Evolutionary conservation across 2,797 vertebrate genomes (phyloP), one percentile per base, ranked within the genome.

Genomic region (Enteromius thamalakanensis): DNA sequence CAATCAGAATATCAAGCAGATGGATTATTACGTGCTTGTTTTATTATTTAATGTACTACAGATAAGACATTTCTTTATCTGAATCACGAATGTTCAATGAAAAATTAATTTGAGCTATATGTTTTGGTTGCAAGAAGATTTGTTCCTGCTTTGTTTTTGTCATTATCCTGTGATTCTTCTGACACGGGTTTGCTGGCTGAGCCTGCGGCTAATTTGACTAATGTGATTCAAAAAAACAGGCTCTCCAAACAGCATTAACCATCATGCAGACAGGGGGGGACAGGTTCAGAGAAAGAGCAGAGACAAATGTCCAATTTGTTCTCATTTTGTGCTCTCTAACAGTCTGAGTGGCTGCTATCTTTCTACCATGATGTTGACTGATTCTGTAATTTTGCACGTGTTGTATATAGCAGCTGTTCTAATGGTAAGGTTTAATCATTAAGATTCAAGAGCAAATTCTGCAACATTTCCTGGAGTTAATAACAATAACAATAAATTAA

Each of bases 141-240:
- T 51, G 26, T 26, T 74, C 58, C 23, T 55, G 71, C 49, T 82
- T 21, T 37, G 14, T 60, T 83, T 60, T 40, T 9, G 58, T 65
- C 3, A 21, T 79, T 34, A 23, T 9, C 8, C 15, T 10, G 34
- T 77, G 6, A 49, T 60, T 76, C 58, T 42, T 70, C 19, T 70
- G 17, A 51, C 64, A 80, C 34, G 65, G 34, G 29, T 82, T 65
- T 84, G 51, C 64, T 64, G 79, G 62, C 53, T 53, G 58, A 74
- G 76, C 65, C 69, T 21, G 12, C 40, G 51, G 77, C 42, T 80
- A 79, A 92, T 51, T 42, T 70, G 81, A 84, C 53, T 88, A 81
- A 79, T 86, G 81, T 80, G 90, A 90, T 87, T 87, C 84, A 79
- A 42, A 78, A 15, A 15, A 87, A 67, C 84, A 90, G 82, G 88